Base-by-base conservation (phyloP, 2,113 vertebrate genomes). In the Chaenocephalus aceratus region DNA sequence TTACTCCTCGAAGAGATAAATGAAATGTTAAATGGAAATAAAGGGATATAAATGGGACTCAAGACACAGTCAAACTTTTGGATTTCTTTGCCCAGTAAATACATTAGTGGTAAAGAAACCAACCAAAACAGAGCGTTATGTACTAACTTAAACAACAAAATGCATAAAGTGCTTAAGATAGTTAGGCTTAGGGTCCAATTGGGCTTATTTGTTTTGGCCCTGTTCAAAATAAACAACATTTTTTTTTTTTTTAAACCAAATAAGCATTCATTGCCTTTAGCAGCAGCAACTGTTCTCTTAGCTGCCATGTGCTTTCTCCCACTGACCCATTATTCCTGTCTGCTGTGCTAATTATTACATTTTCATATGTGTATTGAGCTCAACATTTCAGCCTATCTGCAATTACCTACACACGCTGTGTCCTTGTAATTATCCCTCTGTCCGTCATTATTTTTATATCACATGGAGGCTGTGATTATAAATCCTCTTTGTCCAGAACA, bases 341-440 rank as follows among this genome's bases (percentile, higher is more conserved):
- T 36, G 30, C 48, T 71, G 48, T 67, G 26, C 14, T 74, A 62
- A 67, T 79, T 73, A 75, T 67, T 52, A 49, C 79, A 78, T 66
- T 57, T 66, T 76, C 67, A 73, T 70, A 56, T 34, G 44, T 66
- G 21, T 26, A 66, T 26, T 58, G 18, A 73, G 51, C 48, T 75
- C 49, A 79, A 56, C 15, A 66, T 51, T 79, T 83, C 34, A 58
- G 45, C 57, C 36, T 68, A 64, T 63, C 64, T 77, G n/a, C 74
- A 86, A 86, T 81, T 79, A 71, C 81, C 65, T 69, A n/a, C 0
- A 12, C 10, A 49, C 36, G 46, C 12, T 23, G 34, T 69, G 74
- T 60, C 57, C 64, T 70, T 75, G 59, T 57, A 83, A 89, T 81
- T 71, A 86, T 77, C 36, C 23, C 51, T 59, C 26, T 21, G 11